Percentiles rank a stretch among this genome's conserved stretches.
Evolutionary conservation across 2,888 invertebrate genomes (phyloP).

Genomic region (Piscicola geometra): DNA sequence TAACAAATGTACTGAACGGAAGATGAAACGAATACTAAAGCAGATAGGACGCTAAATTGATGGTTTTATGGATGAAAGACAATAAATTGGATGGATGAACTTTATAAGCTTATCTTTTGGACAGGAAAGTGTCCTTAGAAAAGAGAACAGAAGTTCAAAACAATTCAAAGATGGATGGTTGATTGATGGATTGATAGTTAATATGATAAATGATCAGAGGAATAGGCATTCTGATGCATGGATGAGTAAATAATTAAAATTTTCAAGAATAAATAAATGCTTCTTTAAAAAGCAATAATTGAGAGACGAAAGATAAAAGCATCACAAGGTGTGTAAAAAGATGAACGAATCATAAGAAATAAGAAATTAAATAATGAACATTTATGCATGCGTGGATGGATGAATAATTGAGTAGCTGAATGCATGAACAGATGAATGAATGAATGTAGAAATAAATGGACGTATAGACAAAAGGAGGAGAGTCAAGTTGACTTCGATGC

Average conservation of each 20-base stretch:
- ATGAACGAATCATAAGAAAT: conserved; percentile 4
- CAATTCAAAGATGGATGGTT: neutral
- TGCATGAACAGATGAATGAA: conserved; percentile 7
- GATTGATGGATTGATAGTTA: conserved; percentile 1
- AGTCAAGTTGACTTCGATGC: neutral
- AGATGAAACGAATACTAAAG: too few species aligned
- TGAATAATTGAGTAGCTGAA: neutral
- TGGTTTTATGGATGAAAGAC: conserved; percentile 2
- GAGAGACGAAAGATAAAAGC: neutral
- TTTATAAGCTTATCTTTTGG: conserved; percentile 2
- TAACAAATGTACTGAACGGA: too few species aligned
- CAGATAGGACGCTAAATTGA: neutral
- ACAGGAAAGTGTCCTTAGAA: neutral
- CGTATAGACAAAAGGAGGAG: neutral
- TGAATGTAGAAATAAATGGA: neutral
- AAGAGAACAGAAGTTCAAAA: conserved; percentile 3
- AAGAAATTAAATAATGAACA: neutral
- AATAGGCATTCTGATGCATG: neutral
- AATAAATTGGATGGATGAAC: conserved; percentile 1
- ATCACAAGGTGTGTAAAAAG: neutral
- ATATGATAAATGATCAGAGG: neutral
- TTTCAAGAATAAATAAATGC: neutral
- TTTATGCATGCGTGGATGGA: neutral
- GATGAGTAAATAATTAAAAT: neutral
- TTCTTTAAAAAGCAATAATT: neutral